These are phyloP conservation scores for Oceanodroma leucorhoa DNA, from an alignment of 2,797 vertebrate genomes.

Conservation along the genomic window DNA sequence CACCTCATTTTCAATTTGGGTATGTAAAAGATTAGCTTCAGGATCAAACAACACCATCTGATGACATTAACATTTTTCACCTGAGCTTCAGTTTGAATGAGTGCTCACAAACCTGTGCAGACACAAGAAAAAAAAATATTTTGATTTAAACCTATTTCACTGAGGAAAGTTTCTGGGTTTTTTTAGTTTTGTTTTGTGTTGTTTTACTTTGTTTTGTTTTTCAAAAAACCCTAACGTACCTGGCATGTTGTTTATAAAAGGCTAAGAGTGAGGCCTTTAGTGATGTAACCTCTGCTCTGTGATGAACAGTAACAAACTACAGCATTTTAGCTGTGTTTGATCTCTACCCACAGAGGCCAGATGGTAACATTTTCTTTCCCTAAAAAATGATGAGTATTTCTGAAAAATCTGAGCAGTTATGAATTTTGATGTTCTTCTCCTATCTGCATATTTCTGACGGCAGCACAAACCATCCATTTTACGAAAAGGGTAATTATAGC, in stretches of 20 bases:
- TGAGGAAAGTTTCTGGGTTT: not conserved
- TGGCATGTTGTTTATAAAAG: not conserved
- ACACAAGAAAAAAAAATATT: not conserved
- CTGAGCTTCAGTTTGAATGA: not conserved
- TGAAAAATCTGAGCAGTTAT: slow-evolving; percentile 1
- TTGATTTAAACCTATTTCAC: not conserved
- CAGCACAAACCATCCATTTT: not conserved
- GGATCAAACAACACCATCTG: not conserved
- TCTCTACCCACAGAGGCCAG: not conserved
- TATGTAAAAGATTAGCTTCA: not conserved
- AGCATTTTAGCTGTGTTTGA: not conserved
- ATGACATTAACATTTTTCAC: not conserved
- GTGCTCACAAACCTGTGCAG: fast-evolving
- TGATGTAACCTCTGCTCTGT: not conserved
- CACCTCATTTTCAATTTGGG: not conserved
- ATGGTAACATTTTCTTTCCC: not conserved
- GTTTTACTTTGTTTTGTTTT: not conserved
- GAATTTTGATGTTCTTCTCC: not conserved
- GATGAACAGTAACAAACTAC: not conserved
- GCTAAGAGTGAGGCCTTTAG: not conserved
- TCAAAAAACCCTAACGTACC: fast-evolving
- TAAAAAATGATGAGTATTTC: not conserved
- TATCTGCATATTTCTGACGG: not conserved
- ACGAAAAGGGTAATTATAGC: not conserved
- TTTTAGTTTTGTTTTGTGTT: not conserved